Evolutionary conservation across 2,113 vertebrate genomes (phyloP), one percentile per base, ranked within the genome.

Genomic region (Ivindomyrus marchei): DNA sequence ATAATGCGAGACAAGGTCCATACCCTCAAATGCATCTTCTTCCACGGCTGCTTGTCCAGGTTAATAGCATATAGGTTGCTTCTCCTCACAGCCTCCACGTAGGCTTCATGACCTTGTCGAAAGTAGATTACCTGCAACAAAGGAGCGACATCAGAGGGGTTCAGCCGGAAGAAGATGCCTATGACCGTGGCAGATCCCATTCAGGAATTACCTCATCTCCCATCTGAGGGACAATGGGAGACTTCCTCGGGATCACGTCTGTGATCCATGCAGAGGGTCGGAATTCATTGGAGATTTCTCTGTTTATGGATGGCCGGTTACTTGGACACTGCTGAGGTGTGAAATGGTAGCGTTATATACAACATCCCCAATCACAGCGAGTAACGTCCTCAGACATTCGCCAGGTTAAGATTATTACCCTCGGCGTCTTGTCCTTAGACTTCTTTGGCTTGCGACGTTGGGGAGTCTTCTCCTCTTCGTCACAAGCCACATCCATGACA

Each of bases 171-270:
- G 13, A 21, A 3, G 36, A 27, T 15, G 11, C 15, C 47, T 27
- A 52, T 2, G 3, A 13, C 8, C 11, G 7, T n/a, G 31, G 53
- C 45, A 9, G 27, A 66, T 21, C 39, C 9, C n/a, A 10, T 89
- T 85, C n/a, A 6, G 21, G 6, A 84, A 94, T 94, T 91, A 99
- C 98, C 96, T 99, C 98, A 10, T 99, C 98, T 0, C 98, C 98
- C 98, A 99, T 98, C 89, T 99, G 98, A 66, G 98, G 98, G 90
- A 99, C 98, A 93, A 98, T 99, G 6, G 98, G 98, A 89, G 98
- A 99, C 92, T 97, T 97, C 88, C 97, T 95, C 80, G 98, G 98
- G 91, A 97, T 94, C 15, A 97, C 97, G 88, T 99, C 98, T 0
- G 97, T 99, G 93, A 99, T 98, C 98, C 98, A 99, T 0, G 95